Evolutionary conservation across 2,888 invertebrate genomes (phyloP).

Genomic region (Ptilodon capucinus): DNA sequence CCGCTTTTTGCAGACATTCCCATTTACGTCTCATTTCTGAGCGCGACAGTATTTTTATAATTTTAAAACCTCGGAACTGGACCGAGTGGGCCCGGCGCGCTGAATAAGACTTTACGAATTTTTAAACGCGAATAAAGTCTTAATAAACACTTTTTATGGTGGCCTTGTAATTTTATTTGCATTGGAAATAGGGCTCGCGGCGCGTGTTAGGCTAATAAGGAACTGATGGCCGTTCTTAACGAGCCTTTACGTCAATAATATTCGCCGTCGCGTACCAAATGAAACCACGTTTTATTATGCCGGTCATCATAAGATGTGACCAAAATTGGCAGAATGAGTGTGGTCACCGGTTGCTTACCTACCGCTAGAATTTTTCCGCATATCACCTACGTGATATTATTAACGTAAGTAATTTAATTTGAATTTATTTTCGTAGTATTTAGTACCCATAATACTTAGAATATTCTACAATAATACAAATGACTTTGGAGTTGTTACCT

Average conservation of each 20-base stretch:
- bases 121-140: constrained; percentile 77
- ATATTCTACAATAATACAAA: constrained; percentile 26
- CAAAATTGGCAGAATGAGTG: constrained; percentile 46
- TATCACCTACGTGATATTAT: constrained; percentile 18
- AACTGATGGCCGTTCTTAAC: constrained; percentile 67
- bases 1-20: constrained; percentile 62
- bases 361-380: constrained; percentile 22
- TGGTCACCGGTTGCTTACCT: constrained; percentile 41
- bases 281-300: constrained; percentile 64
- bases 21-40: constrained; percentile 75
- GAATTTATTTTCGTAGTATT: no score
- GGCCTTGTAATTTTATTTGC: constrained; percentile 75
- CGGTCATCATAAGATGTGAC: constrained; percentile 51
- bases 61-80: constrained; percentile 70
- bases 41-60: constrained; percentile 68
- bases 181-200: constrained; percentile 70
- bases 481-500: constrained; percentile 28
- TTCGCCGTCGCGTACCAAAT: constrained; percentile 57
- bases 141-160: constrained; percentile 78
- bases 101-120: constrained; percentile 80
- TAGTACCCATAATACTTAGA: constrained; percentile 16
- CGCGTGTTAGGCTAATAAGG: constrained; percentile 78
- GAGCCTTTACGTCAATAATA: constrained; percentile 62
- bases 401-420: constrained; percentile 8
- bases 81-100: constrained; percentile 55